A percentile compares a stretch with the other conserved stretches of the same genome.
Conservation (phyloP, 2,113 vertebrate species). For the Corythaixoides concolor region DNA sequence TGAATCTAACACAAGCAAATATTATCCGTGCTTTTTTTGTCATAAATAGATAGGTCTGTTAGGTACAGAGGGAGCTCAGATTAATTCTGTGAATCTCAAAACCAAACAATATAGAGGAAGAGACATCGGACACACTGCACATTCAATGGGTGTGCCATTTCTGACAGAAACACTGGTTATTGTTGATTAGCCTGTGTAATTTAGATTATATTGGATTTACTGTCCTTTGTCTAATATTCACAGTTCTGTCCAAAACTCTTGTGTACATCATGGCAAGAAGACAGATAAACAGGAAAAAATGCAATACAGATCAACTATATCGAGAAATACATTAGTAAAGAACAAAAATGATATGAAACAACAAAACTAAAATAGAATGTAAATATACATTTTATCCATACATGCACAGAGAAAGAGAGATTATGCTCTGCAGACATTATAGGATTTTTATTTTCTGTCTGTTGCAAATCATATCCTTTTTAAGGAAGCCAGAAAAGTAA, state of each 20-base stretch:
- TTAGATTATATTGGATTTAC: not conserved
- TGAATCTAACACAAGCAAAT: not conserved
- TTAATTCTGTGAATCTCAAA: constrained; percentile 26
- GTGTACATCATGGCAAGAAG: not conserved
- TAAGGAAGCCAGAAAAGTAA: not conserved
- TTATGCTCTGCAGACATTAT: not conserved
- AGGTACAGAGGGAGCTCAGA: not conserved
- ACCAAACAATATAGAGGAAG: not conserved
- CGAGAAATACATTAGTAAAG: not conserved
- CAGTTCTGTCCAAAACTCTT: not conserved
- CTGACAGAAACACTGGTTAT: not conserved
- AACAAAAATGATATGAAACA: not conserved
- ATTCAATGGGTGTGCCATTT: not conserved
- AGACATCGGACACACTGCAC: not conserved
- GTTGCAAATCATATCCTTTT: not conserved
- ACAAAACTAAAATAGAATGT: not conserved
- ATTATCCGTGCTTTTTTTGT: not conserved
- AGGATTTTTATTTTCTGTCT: not conserved
- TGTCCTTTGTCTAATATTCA: not conserved
- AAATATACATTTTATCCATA: not conserved
- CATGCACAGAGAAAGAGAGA: not conserved
- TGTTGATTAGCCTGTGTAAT: not conserved
- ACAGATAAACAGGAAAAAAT: not conserved
- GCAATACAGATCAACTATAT: not conserved
- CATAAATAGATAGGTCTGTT: not conserved